phyloP scores from a whole-genome alignment of 2,113 vertebrate species.

The Regulus satrapa region DNA sequence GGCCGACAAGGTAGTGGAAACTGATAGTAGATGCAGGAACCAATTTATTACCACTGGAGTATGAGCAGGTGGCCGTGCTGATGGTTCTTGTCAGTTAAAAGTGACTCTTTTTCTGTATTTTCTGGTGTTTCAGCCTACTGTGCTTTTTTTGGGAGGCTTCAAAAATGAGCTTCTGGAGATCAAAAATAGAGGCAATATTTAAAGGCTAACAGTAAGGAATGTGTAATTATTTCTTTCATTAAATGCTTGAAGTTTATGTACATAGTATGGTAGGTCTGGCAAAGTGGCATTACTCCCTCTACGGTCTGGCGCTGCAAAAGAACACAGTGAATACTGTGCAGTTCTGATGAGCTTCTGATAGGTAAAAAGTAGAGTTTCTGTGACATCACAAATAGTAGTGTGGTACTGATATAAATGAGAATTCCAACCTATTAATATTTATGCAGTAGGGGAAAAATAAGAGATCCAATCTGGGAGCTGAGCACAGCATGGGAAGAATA shows the following conservation, averaged over 20 bases:
- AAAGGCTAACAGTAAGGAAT: background rate
- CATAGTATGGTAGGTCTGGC: background rate
- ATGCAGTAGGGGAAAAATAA: background rate
- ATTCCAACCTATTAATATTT: background rate
- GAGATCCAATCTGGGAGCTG: background rate
- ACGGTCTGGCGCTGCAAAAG: background rate
- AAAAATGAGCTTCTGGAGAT: background rate
- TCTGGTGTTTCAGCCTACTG: background rate
- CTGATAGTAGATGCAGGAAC: background rate
- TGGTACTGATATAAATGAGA: background rate
- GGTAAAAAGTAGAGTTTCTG: background rate
- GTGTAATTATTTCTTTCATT: fast-evolving
- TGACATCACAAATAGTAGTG: background rate
- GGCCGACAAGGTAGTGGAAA: background rate
- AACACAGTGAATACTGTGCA: background rate
- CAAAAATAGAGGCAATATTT: background rate
- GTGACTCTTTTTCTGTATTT: background rate
- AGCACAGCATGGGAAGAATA: background rate
- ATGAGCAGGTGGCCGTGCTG: background rate
- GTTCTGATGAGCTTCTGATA: background rate
- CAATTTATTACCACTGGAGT: background rate
- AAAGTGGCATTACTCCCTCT: background rate
- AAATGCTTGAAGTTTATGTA: background rate
- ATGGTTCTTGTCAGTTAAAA: background rate
- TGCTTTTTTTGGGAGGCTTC: background rate